Evolutionary conservation across 2,797 vertebrate species (phyloP).

Genomic region (Tokudaia muenninki): DNA sequence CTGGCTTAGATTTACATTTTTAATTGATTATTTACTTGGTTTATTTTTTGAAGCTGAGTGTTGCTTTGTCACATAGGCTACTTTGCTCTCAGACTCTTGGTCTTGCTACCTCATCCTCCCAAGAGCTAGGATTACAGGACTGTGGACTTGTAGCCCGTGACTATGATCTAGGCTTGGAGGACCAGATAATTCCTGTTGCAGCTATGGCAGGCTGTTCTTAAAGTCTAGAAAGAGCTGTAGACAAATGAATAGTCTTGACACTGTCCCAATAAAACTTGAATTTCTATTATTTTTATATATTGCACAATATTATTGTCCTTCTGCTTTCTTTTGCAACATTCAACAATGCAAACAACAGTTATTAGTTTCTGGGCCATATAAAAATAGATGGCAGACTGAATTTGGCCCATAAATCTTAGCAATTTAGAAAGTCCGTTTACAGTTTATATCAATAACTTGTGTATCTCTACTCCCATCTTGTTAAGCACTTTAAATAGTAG

Average conservation of each 20-base stretch:
- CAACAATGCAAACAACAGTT: constrained; percentile 7
- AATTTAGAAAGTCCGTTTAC: background rate
- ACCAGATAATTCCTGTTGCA: background rate
- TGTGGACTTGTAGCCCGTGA: background rate
- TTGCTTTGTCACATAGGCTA: background rate
- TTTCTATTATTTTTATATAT: constrained; percentile 28
- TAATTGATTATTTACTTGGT: background rate
- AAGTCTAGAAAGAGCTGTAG: background rate
- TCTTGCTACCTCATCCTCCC: background rate
- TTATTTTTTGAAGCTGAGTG: background rate
- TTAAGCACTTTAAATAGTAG: constrained; percentile 1
- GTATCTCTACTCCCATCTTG: background rate
- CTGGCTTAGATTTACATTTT: background rate
- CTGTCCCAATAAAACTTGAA: constrained; percentile 13
- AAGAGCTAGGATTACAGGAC: background rate
- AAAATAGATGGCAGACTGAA: background rate
- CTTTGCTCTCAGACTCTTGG: background rate
- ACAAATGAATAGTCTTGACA: background rate
- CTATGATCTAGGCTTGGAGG: background rate
- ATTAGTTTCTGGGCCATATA: background rate
- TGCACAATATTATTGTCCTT: background rate
- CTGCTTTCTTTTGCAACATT: constrained; percentile 49
- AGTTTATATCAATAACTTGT: background rate
- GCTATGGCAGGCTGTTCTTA: background rate
- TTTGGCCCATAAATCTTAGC: background rate